Evolutionary conservation across 1,140 invertebrate genomes (phyloP), one percentile per base, ranked within the genome.

Genomic region (Aphaenogaster floridana): DNA sequence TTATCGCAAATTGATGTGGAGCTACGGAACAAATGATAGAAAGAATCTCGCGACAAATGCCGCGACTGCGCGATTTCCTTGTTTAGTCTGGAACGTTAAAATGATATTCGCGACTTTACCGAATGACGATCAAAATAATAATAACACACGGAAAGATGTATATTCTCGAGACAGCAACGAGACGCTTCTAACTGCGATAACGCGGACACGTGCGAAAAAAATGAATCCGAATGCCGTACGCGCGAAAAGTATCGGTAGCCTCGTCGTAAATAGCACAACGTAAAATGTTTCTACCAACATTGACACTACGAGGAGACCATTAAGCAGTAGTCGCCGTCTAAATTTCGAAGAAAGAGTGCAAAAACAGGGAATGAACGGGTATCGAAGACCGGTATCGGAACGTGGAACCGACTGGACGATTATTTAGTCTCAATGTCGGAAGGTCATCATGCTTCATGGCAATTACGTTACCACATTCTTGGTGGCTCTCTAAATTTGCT

Each of bases 391-490:
- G 87, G 15, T 54, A 61, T 39, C 52, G 68, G 39, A 81, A 81
- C 71, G 86, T 71, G 84, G 87, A 88, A 90, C 59, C 36, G 91
- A 63, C 83, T 83, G 87, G 64, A 88, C 86, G 88, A 88, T 90
- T 59, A 86, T 91, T 68, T 86, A 72, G 88, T 86, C 78, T 87
- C 80, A 88, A 92, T 92, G 87, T 87, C 85, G 88, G 91, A 89
- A 93, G 80, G 91, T 94, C 91, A 89, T 93, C 95, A 95, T 95
- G 95, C 95, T 95, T 94, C 94, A 95, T 94, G 93, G 91, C 93
- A 95, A 84, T 94, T 94, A 94, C 92, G 81, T 93, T 93, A 93
- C 94, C 92, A 94, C 93, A 95, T 94, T 94, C 92, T 69, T 95
- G 94, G 92, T 95, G 94, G 94, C 88, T 95, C 94, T 95, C 91